Evolutionary conservation across 2,797 vertebrate species (phyloP), one percentile per base, ranked within the genome.

Genomic region (Paedocypris micromegethes): DNA sequence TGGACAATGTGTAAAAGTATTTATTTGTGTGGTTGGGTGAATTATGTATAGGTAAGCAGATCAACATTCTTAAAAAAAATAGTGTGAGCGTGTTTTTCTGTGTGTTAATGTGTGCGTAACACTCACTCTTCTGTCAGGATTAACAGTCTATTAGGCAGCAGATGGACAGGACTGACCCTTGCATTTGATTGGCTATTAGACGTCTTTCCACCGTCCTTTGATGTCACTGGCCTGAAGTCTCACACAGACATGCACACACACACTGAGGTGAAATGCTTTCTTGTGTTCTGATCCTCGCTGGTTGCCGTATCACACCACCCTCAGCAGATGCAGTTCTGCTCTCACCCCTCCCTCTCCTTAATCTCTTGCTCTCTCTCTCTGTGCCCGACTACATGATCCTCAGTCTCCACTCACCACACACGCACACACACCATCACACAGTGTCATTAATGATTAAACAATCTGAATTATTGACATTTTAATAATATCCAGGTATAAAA

Each of bases 291-390:
- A 73, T 79, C 90, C 88, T 89, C 78, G 74, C 85, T 78, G 87
- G 86, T 87, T 83, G 77, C 88, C 87, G 86, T 88, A 90, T 93
- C 92, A 91, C 92, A 89, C 92, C 91, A 93, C 92, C 82, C 86
- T 83, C 83, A 39, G 81, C 88, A 88, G 90, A 90, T 89, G 83
- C 81, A 78, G 53, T 55, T 66, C 63, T 51, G 72, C 77, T 48
- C 72, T 75, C 75, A 57, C 71, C 83, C 77, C 84, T 77, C 77
- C 81, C 75, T 72, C 58, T 44, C 40, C 83, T 68, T 84, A 84
- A 84, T 86, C 81, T 80, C 73, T 80, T 53, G 81, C 51, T 23
- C 67, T 69, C 75, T 79, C 69, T 59, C 70, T 80, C 71, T 70
- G 65, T 72, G 70, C 78, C 75, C 72, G 66, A 73, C 59, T 63